These are phyloP conservation scores for Hassar affinis DNA, from an alignment of 2,113 vertebrate genomes.

Conservation along the genomic window DNA sequence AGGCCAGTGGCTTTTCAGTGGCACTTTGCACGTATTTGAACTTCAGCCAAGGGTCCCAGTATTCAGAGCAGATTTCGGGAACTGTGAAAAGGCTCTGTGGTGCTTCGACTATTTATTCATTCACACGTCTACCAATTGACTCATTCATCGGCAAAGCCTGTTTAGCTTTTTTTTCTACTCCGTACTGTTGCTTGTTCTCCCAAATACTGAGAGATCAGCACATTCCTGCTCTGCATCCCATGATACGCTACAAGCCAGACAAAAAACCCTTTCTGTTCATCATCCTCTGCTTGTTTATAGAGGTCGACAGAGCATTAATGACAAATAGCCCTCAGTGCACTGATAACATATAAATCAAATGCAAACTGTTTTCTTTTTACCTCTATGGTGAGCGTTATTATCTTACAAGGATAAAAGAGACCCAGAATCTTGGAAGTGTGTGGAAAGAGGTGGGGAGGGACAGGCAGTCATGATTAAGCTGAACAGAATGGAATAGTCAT, in stretches of 20 bases:
- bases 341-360: not conserved
- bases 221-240: conserved; percentile 64
- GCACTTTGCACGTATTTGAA: not conserved
- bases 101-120: conserved; percentile 32
- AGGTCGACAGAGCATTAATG: not conserved
- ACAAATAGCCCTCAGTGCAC: not conserved
- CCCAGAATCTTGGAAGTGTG: not conserved
- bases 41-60: not conserved
- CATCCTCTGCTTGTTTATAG: not conserved
- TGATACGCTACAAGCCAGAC: conserved; percentile 52
- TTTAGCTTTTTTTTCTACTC: not conserved
- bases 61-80: not conserved
- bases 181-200: conserved; percentile 51
- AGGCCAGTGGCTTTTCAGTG: not conserved
- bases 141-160: conserved; percentile 53
- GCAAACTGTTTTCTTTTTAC: not conserved
- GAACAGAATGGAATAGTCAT: not conserved
- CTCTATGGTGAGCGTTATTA: not conserved
- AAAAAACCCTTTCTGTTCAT: conserved; percentile 26
- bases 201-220: conserved; percentile 57
- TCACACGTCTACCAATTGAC: conserved; percentile 45
- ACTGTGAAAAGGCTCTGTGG: conserved; percentile 2
- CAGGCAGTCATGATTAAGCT: not conserved
- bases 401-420: not conserved
- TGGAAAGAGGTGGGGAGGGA: not conserved